Evolutionary conservation across 2,797 vertebrate genomes (phyloP), one percentile per base, ranked within the genome.

Genomic region (Rachycentron canadum): DNA sequence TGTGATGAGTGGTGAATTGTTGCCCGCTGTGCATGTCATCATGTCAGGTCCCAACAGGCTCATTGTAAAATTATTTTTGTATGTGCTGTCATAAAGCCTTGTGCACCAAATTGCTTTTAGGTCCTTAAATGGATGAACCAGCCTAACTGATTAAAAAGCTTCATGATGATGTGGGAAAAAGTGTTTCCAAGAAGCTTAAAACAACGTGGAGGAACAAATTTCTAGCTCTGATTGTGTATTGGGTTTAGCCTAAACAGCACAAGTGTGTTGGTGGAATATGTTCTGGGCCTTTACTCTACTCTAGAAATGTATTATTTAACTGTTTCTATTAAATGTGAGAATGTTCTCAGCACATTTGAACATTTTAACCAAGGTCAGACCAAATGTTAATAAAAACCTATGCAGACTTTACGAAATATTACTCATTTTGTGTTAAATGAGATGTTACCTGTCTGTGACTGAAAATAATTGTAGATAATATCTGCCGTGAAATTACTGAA

Each of bases 11-110:
- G 73, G 38, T 67, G 82, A 83, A 59, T 56, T 60, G 59, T 81
- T 64, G 3, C 66, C 45, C 57, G 16, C 26, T 69, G 40, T 82
- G 68, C 53, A 36, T 81, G 66, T 81, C 76, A 87, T 82, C 61
- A 41, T 64, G 64, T 82, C 56, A 23, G 13, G 53, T 77, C 85
- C 69, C 63, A 52, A 21, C 28, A 34, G 76, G 62, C 79, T 73
- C 49, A 14, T 45, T 77, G 58, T 9, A 66, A 52, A 67, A 73
- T 66, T 81, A 63, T 61, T 78, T 70, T 69, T 36, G 40, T 71
- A 30, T 36, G 40, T 71, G 34, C 66, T 41, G 69, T 73, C 56
- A 50, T 62, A 1, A 7, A 72, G 76, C 63, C 25, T 13, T 49
- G 28, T 49, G 23, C 9, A 26, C 26, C 17, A 32, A 59, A 71